Percentiles rank a stretch among this genome's conserved stretches.
Conservation (phyloP, 2,797 vertebrate genomes). For the Xenentodon cancila region DNA sequence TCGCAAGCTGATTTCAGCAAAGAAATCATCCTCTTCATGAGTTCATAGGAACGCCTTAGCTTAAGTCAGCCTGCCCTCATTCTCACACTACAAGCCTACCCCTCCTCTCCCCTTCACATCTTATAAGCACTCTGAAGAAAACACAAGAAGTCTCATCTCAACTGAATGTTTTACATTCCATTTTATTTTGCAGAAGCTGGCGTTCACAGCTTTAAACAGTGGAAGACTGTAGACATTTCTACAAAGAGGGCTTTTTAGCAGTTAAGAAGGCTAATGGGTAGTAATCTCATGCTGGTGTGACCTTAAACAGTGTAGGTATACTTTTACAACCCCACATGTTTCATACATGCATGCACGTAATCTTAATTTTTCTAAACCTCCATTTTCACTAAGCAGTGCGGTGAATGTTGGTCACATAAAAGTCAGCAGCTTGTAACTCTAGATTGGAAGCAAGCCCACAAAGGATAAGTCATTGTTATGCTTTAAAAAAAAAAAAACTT, state of each 20-base stretch:
- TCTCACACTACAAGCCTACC: constrained; percentile 19
- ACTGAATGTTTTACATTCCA: constrained; percentile 48
- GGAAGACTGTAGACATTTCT: constrained; percentile 36
- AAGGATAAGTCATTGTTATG: constrained; percentile 62
- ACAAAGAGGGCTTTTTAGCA: constrained; percentile 23
- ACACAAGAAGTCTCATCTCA: constrained; percentile 54
- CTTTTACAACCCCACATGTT: constrained; percentile 6
- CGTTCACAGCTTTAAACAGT: constrained; percentile 27
- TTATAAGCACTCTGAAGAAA: constrained; percentile 59
- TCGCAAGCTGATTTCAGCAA: not conserved
- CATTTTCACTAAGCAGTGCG: constrained; percentile 38
- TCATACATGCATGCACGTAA: constrained; percentile 31
- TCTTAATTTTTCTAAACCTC: constrained; percentile 34
- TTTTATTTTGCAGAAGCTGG: constrained; percentile 37
- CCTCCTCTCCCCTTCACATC: constrained; percentile 25
- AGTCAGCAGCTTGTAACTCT: constrained; percentile 44
- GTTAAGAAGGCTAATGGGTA: constrained; percentile 29
- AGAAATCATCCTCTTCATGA: too few species aligned
- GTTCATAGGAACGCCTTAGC: constrained; percentile 4
- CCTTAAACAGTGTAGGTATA: not conserved
- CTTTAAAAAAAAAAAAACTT: constrained; percentile 40
- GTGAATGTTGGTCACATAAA: constrained; percentile 43
- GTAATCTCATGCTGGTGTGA: constrained; percentile 36
- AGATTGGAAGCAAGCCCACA: constrained; percentile 27
- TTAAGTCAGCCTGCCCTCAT: constrained; percentile 25